Evolutionary conservation across 1,140 invertebrate species (phyloP).

Genomic region (Sesamia nonagrioides): DNA sequence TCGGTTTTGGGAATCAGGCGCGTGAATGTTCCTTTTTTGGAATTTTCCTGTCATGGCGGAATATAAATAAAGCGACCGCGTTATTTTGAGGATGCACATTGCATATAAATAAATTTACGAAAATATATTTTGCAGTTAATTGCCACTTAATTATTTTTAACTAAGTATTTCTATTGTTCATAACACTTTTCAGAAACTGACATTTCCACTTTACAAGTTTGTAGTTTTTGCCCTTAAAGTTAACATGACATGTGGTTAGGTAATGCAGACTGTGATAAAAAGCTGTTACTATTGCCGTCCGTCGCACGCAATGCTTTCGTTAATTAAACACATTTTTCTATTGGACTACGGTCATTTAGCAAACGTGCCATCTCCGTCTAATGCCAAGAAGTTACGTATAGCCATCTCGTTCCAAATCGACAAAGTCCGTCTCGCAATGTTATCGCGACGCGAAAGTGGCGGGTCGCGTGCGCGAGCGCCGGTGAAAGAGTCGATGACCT

Average conservation of each 20-base stretch:
- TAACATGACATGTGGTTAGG: conserved; percentile 35
- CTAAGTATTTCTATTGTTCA: neutral
- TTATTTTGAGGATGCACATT: conserved; percentile 23
- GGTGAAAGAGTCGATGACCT: conserved; percentile 84
- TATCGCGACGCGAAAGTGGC: conserved; percentile 81
- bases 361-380: conserved; percentile 53
- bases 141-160: too few species aligned
- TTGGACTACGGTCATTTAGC: conserved; percentile 50
- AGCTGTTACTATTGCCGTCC: conserved; percentile 43
- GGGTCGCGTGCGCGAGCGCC: conserved; percentile 76
- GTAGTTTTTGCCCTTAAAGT: conserved; percentile 2
- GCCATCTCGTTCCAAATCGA: conserved; percentile 67
- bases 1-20: conserved; percentile 33
- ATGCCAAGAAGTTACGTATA: conserved; percentile 31
- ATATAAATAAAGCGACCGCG: conserved; percentile 23
- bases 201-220: neutral
- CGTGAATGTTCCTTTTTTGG: conserved; percentile 29
- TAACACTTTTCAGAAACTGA: neutral
- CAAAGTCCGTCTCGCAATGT: conserved; percentile 62
- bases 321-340: conserved; percentile 72
- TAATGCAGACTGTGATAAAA: conserved; percentile 57
- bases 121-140: neutral
- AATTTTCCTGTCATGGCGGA: conserved; percentile 27
- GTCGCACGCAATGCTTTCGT: conserved; percentile 66
- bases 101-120: neutral